Evolutionary conservation across 2,113 vertebrate genomes (phyloP), one percentile per base, ranked within the genome.

Genomic region (Lepus timidus): DNA sequence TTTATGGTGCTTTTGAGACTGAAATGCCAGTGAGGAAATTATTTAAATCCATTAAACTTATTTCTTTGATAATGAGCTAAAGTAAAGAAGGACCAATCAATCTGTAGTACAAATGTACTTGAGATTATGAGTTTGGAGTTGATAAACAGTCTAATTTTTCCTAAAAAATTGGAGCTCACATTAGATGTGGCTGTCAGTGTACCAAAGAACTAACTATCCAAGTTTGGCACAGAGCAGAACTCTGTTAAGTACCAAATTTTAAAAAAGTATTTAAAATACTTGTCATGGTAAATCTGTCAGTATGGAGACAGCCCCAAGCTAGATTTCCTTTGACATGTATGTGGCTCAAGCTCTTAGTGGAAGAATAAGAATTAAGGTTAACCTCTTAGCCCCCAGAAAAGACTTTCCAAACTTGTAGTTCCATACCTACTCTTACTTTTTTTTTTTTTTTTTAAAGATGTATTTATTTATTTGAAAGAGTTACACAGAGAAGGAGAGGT

Each of bases 1-100:
- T 97, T 94, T 79, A 96, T 95, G 49, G 31, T 70, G 85, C 91
- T 74, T 68, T 93, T 84, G 78, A 93, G 49, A n/a, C 20, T 52
- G 0, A 68, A 85, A 92, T 17, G 51, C 44, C 0, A 36, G 4
- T 55, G 65, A 74, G 39, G 8, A 49, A 51, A 68, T 62, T 55
- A 51, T 11, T 85, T 78, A 85, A 70, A 33, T 91, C 23, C 23
- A 71, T 29, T 58, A 20, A 92, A 23, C 8, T n/a, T n/a, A 36
- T 11, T 80, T 0, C 80, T 92, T 10, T 88, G 36, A 90, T 44
- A 75, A 81, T 29, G 65, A 75, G 25, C 29, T 52, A 67, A 87
- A 87, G 23, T 22, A 51, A 39, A 64, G 87, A 10, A 3, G 10
- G 4, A 52, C 39, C 85, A 68, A 71, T n/a, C 64, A 79, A 4